Base-by-base conservation (phyloP, 2,797 vertebrate species). In the Onychomys torridus region DNA sequence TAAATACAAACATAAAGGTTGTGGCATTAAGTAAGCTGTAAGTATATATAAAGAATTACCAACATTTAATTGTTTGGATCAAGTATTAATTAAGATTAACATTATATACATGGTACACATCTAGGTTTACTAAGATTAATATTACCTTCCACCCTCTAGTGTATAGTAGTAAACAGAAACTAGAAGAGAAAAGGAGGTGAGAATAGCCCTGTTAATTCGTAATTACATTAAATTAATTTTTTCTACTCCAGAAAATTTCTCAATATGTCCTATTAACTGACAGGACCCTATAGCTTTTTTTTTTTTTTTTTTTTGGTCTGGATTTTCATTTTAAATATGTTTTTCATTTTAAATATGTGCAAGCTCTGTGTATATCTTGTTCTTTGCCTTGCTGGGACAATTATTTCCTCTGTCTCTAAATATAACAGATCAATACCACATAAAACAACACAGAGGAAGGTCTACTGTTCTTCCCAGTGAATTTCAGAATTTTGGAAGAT, bases 381-480 rank as follows among this genome's bases (percentile, higher is more conserved):
- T 19, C 11, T 73, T 23, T 4, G 55, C 2, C 0, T 75, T 69
- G 0, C 23, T n/a, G 55, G 3, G 1, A 4, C 27, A 46, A 63
- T 49, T 19, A n/a, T 90, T 79, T 86, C 6, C 14, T 76, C 1
- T 52, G 1, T 52, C 8, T 86, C 34, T 61, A 76, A 67, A 61
- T 52, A 13, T 92, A 82, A 85, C 16, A 9, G 59, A 27, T 85
- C 13, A 76, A 65, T 13, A 14, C 2, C 16, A 79, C 2, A 76
- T 34, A 19, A 14, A 71, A 34, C 21, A 46, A 61, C 2, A 77
- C 13, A 52, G 3, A 27, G 1, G 25, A 61, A 69, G 27, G 52
- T 34, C 0, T 1, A 2, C 4, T 86, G 49, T 32, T 89, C 19
- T 65, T 79, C 25, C 19, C 6, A 85, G 17, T 59, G 34, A 1